Base-by-base conservation (phyloP, 1,140 invertebrate genomes). In the Leptinotarsa defecta region DNA sequence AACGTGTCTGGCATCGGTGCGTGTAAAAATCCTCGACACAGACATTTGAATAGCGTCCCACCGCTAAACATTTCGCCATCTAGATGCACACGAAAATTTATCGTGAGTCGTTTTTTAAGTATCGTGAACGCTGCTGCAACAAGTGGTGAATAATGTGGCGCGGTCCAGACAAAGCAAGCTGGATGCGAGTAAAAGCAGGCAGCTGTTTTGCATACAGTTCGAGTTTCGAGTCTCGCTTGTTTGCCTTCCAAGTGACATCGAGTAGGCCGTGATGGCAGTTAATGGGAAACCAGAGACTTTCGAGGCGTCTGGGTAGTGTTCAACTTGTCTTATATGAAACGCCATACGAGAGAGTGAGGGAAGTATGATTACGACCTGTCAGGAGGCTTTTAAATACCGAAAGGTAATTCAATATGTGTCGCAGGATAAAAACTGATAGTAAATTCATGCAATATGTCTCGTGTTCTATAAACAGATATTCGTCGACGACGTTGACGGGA, bases 121-220 rank as follows among this genome's bases (percentile, higher is more conserved):
- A 61, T 73, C 43, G 52, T 19, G 52, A 57, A 57, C 52, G 52
- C 34, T 43, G 52, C 52, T 43, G 52, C 52, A 57, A 64, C 52
- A 43, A 43, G 57, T 62, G 13, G 34, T 62, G 57, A 57, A 20
- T 73, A 48, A 70, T 74, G 48, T 63, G 48, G 20, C 63, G 48
- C 67, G 43, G 24, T 64, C 62, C 19, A 74, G 64, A 34, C 67
- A 71, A 62, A 52, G 61, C n/a, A 11, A 43, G 22, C 76, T 76
- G 61, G 34, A 67, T 72, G 73, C 13, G n/a, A 69, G 24, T 34
- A 13, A n/a, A 68, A 19, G 64, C 24, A 61, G 71, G 71, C 76
- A 77, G 76, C 76, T 77, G 76, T 77, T 77, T 77, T 77, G 76
- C 76, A 77, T 77, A 69, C 71, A 48, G 48, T 61, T 71, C 65